Conservation (phyloP, 2,888 invertebrate genomes). For the Tuberolachnus salignus region DNA sequence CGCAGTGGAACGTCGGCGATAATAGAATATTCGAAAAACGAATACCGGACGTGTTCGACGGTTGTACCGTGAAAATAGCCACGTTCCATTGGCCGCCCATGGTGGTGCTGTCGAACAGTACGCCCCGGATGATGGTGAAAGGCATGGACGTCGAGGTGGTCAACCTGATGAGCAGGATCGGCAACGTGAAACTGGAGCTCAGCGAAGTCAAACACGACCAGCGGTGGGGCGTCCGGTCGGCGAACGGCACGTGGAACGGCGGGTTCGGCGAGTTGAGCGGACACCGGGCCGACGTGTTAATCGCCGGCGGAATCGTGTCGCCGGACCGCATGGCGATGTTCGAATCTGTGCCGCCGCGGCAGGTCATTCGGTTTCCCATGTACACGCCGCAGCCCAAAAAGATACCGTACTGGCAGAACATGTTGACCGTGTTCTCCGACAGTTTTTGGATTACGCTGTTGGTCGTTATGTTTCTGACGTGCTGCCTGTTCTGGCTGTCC, state of each 20-base stretch:
- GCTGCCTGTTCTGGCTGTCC: slow-evolving; percentile 47
- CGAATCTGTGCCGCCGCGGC: slow-evolving; percentile 15
- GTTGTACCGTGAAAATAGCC: slow-evolving; percentile 43
- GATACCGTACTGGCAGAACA: slow-evolving; percentile 57
- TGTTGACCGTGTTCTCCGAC: slow-evolving; percentile 53
- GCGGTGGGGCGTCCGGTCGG: slow-evolving; percentile 53
- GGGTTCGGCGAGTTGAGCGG: slow-evolving; percentile 44
- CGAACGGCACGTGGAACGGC: slow-evolving; percentile 57
- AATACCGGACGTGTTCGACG: slow-evolving; percentile 9
- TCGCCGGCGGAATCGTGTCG: slow-evolving; percentile 52
- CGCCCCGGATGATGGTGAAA: not conserved
- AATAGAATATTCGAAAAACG: not conserved
- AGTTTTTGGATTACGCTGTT: slow-evolving; percentile 49
- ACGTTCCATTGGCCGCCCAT: slow-evolving; percentile 57
- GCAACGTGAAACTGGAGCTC: slow-evolving; percentile 28
- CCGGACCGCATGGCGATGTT: slow-evolving; percentile 34
- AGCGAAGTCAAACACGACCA: not conserved
- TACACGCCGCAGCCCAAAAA: slow-evolving; percentile 43
- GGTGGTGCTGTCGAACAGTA: slow-evolving; percentile 14
- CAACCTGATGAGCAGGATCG: slow-evolving; percentile 31
- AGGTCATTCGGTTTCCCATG: slow-evolving; percentile 48
- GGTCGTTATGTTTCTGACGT: slow-evolving; percentile 32
- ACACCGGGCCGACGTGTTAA: slow-evolving; percentile 45
- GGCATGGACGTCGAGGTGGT: slow-evolving; percentile 52
- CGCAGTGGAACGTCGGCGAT: not conserved